Percentiles rank a stretch among this genome's conserved stretches.
Evolutionary conservation across 2,113 vertebrate genomes (phyloP).

Genomic region (Spizaetus ornatus): DNA sequence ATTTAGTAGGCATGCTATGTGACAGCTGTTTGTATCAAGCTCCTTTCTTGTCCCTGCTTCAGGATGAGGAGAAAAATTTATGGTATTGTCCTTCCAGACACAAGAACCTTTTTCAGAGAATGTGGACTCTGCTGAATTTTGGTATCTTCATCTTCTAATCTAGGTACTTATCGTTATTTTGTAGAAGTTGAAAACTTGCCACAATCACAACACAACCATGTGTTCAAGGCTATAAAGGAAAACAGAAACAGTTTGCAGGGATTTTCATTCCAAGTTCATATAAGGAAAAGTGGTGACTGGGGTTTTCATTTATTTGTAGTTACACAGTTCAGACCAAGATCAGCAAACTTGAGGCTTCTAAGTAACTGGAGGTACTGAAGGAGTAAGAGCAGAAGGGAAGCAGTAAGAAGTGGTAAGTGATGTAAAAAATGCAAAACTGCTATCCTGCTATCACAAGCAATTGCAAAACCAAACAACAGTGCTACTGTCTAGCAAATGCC

Average conservation of each 20-base stretch:
- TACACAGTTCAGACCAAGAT: neutral
- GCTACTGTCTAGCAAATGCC: neutral
- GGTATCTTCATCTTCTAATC: neutral
- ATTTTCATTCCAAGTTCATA: neutral
- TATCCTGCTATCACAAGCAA: neutral
- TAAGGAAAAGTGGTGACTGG: neutral
- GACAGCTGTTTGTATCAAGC: neutral
- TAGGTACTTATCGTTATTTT: neutral
- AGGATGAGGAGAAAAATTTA: neutral
- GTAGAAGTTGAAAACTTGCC: slow-evolving; percentile 31
- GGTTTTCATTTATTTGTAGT: neutral
- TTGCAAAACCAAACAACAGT: neutral
- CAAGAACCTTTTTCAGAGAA: neutral
- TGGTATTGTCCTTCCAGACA: neutral
- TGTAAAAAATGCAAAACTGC: neutral
- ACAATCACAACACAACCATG: neutral
- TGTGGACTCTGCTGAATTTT: neutral
- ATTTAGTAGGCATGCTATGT: neutral
- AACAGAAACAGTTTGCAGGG: neutral
- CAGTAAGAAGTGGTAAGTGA: neutral
- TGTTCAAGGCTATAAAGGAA: neutral
- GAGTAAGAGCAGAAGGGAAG: neutral
- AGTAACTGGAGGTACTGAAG: neutral
- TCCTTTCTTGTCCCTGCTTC: neutral
- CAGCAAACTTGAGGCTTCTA: neutral